Conservation (phyloP, 2,888 invertebrate genomes). For the Cataglyphis livida region DNA sequence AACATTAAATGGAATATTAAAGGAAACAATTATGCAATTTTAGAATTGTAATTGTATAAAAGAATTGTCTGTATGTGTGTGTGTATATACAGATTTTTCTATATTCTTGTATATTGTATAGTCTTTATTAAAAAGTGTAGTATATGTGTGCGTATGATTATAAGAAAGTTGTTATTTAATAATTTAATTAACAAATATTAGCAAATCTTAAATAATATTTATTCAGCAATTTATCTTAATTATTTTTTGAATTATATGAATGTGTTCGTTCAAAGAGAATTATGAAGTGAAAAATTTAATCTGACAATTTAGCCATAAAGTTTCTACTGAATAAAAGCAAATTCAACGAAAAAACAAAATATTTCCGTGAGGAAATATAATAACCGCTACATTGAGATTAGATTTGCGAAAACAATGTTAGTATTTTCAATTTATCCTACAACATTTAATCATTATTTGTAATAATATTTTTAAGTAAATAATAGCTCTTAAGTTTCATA, state of each 20-base stretch:
- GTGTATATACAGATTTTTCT: not conserved
- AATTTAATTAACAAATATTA: slow-evolving; percentile 53
- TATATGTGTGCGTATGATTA: not conserved
- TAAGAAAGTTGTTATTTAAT: not conserved
- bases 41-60: not conserved
- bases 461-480: not conserved
- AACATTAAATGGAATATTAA: not conserved
- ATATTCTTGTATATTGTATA: too few species aligned
- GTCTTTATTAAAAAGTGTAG: not conserved
- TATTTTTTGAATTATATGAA: slow-evolving; percentile 20
- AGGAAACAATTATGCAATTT: not conserved
- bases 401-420: not conserved
- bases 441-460: not conserved
- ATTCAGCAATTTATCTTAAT: slow-evolving; percentile 63
- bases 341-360: not conserved
- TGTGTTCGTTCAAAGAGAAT: slow-evolving; percentile 13
- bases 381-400: not conserved
- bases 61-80: not conserved
- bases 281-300: slow-evolving; percentile 62
- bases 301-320: slow-evolving; percentile 58
- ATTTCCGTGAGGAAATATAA: not conserved
- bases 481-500: not conserved
- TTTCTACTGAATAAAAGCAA: slow-evolving; percentile 35
- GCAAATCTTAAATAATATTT: slow-evolving; percentile 36
- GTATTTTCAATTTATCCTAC: not conserved